These are phyloP conservation scores for Agrotis ipsilon DNA, from an alignment of 2,888 invertebrate genomes.

Conservation along the genomic window DNA sequence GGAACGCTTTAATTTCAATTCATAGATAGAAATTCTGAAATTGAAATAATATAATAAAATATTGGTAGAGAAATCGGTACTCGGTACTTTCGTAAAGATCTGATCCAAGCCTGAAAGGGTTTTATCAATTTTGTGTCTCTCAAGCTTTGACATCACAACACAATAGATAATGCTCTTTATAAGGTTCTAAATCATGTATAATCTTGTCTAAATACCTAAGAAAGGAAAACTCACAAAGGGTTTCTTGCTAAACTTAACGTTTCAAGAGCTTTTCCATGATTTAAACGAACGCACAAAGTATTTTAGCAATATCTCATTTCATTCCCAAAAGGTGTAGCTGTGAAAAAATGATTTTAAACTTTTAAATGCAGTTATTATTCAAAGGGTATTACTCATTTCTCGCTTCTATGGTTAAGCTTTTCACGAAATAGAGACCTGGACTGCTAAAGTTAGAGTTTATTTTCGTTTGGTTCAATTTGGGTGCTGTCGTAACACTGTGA, in stretches of 20 bases:
- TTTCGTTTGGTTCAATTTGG: slow-evolving; percentile 65
- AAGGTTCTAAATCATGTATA: background rate
- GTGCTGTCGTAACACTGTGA: slow-evolving; percentile 79
- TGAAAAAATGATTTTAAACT: slow-evolving; percentile 66
- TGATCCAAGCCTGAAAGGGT: too few species aligned
- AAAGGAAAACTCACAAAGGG: background rate
- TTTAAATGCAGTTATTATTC: slow-evolving; percentile 73
- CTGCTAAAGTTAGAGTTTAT: slow-evolving; percentile 65
- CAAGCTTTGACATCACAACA: too few species aligned
- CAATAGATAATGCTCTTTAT: background rate
- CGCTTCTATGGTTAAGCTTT: slow-evolving; percentile 48
- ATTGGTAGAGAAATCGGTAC: background rate
- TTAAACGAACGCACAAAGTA: slow-evolving; percentile 16
- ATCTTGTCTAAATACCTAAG: too few species aligned
- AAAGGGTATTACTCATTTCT: slow-evolving; percentile 73
- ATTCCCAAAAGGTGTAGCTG: slow-evolving; percentile 49
- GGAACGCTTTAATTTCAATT: slow-evolving; percentile 22
- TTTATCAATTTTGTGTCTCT: too few species aligned
- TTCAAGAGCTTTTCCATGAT: background rate
- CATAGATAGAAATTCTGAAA: slow-evolving; percentile 21
- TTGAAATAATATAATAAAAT: slow-evolving; percentile 22
- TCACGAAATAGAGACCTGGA: slow-evolving; percentile 61
- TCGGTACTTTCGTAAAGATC: background rate
- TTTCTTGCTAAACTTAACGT: background rate
- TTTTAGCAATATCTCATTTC: slow-evolving; percentile 44